A percentile compares a stretch with the other conserved stretches of the same genome.
Conservation (phyloP, 2,888 invertebrate genomes). For the Protophormia terraenovae region DNA sequence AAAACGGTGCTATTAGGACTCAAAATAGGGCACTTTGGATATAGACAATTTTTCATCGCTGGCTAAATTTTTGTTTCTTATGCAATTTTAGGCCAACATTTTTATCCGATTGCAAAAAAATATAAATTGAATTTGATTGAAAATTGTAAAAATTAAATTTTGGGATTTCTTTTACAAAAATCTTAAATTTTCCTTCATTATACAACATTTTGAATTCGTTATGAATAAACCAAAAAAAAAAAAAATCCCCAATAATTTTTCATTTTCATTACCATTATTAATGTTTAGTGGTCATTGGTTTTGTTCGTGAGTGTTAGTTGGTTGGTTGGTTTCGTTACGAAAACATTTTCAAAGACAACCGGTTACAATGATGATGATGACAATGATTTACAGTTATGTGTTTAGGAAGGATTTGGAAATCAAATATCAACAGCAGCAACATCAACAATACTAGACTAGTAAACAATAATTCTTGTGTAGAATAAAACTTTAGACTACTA, state of each 20-base stretch:
- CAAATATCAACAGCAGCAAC: conserved; percentile 40
- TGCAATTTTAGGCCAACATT: too few relatives aligned
- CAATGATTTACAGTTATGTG: conserved; percentile 80
- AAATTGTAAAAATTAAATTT: background rate
- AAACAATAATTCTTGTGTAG: conserved; percentile 51
- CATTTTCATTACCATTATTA: conserved; percentile 30
- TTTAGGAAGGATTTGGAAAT: conserved; percentile 68
- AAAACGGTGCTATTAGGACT: too few relatives aligned
- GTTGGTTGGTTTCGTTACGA: background rate
- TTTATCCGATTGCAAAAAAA: too few relatives aligned
- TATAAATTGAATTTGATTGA: too few relatives aligned
- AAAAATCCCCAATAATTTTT: background rate
- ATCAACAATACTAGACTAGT: conserved; percentile 1
- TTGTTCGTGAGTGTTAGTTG: background rate
- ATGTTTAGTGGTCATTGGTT: conserved; percentile 59
- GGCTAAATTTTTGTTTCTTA: too few relatives aligned
- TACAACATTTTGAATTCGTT: conserved; percentile 17
- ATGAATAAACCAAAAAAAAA: background rate
- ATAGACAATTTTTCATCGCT: too few relatives aligned
- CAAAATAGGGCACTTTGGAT: too few relatives aligned
- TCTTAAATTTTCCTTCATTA: too few relatives aligned
- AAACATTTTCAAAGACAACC: conserved; percentile 6
- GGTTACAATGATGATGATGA: conserved; percentile 71
- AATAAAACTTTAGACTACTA: conserved; percentile 41
- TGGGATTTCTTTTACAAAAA: too few relatives aligned